A percentile compares a stretch with the other conserved stretches of the same genome.
Evolutionary conservation across 1,140 invertebrate species (phyloP).

Genomic region (Fopius arisanus): DNA sequence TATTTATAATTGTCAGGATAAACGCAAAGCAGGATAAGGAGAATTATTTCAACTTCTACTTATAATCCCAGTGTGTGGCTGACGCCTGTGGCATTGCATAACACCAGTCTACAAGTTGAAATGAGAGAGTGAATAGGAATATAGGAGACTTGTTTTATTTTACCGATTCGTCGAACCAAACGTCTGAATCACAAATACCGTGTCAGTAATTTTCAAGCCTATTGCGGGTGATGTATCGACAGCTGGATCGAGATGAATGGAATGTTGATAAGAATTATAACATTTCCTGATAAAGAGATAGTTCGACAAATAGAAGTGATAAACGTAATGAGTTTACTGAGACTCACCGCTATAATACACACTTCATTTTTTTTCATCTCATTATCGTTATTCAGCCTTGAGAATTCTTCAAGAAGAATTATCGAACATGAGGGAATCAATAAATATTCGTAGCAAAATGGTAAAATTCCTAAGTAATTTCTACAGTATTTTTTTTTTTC

Average conservation of each 20-base stretch:
- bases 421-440: no score
- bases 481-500: no score
- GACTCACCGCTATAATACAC: no score
- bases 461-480: no score
- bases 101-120: not conserved
- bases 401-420: no score
- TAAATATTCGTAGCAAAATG: no score
- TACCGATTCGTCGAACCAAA: no score
- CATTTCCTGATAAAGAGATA: not conserved
- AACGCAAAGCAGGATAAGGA: no score
- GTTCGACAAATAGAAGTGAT: not conserved
- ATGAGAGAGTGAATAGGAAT: not conserved
- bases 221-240: not conserved
- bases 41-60: not conserved
- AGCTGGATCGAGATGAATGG: not conserved
- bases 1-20: not conserved
- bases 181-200: no score
- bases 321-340: not conserved
- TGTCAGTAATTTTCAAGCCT: not conserved
- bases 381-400: no score
- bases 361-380: no score
- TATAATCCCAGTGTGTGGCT: not conserved
- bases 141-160: no score
- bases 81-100: not conserved
- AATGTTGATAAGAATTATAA: not conserved